phyloP scores from a whole-genome alignment of 1,140 invertebrate genomes.

The Apis florea region DNA sequence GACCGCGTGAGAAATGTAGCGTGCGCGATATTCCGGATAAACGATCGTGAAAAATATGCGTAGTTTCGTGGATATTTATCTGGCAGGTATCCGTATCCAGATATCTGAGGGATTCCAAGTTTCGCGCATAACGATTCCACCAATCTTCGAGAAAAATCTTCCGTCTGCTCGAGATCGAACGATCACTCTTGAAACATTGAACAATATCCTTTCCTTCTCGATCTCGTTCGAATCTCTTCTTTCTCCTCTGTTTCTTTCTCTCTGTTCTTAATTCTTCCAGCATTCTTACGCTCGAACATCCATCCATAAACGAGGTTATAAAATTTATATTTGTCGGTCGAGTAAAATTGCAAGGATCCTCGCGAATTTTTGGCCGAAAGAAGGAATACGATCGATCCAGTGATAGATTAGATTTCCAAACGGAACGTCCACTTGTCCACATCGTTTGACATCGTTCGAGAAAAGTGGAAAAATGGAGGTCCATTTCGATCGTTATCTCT shows the following conservation, averaged over 20 bases:
- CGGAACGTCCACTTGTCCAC: not conserved
- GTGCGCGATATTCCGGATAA: slow-evolving; percentile 26
- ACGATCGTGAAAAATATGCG: slow-evolving; percentile 40
- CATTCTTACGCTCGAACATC: not conserved
- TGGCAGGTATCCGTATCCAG: not conserved
- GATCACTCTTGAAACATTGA: not conserved
- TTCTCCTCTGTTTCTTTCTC: not conserved
- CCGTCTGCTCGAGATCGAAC: not conserved
- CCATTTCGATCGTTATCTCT: slow-evolving; percentile 42
- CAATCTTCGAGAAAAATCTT: slow-evolving; percentile 22
- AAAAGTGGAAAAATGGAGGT: not conserved
- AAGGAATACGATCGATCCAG: not conserved
- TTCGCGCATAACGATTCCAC: slow-evolving; percentile 5
- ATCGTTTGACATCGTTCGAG: not conserved
- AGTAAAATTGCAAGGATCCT: too few relatives aligned
- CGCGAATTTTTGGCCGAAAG: not conserved
- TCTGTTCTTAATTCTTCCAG: not conserved
- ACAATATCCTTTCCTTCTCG: not conserved
- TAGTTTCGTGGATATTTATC: slow-evolving; percentile 35
- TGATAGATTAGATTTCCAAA: not conserved
- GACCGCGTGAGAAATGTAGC: slow-evolving; percentile 24
- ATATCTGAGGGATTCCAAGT: slow-evolving; percentile 38
- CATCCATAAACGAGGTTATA: not conserved
- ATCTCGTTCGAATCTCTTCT: not conserved
- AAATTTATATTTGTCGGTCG: not conserved